phyloP scores from a whole-genome alignment of 2,797 vertebrate species.

The Mormyrops boulengeri region DNA sequence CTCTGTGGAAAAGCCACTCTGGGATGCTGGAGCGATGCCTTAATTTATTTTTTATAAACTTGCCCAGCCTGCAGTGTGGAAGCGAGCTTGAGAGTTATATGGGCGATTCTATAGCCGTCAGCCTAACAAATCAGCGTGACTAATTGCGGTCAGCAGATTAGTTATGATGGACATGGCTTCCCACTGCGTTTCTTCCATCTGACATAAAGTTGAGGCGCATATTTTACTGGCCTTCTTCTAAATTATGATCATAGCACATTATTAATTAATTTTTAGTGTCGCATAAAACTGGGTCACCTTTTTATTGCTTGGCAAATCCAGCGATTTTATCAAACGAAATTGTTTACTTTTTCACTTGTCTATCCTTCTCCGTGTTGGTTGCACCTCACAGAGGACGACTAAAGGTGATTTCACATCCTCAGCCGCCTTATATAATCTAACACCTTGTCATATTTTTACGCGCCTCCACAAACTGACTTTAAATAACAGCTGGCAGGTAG shows the following conservation, averaged over 20 bases:
- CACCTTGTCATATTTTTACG: slow-evolving; percentile 30
- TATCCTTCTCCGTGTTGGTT: not conserved
- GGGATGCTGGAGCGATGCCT: not conserved
- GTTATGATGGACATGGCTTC: not conserved
- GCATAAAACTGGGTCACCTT: not conserved
- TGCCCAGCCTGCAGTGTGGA: not conserved
- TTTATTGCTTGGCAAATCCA: not conserved
- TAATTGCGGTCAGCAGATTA: not conserved
- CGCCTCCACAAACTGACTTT: slow-evolving; percentile 32
- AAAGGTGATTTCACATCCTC: slow-evolving; percentile 14
- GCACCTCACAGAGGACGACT: not conserved
- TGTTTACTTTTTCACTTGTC: not conserved
- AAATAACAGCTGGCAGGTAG: slow-evolving; percentile 37
- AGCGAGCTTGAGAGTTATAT: not conserved
- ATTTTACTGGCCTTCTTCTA: not conserved
- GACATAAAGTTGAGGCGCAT: not conserved
- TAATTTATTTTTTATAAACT: not conserved
- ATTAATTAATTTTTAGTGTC: slow-evolving; percentile 6
- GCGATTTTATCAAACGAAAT: not conserved
- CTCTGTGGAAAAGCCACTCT: not conserved
- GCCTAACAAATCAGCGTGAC: not conserved
- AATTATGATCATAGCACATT: not conserved
- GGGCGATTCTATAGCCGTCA: not conserved
- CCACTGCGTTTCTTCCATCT: not conserved
- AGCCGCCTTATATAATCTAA: slow-evolving; percentile 30